Evolutionary conservation across 2,888 invertebrate genomes (phyloP).

Genomic region (Tyria jacobaeae): DNA sequence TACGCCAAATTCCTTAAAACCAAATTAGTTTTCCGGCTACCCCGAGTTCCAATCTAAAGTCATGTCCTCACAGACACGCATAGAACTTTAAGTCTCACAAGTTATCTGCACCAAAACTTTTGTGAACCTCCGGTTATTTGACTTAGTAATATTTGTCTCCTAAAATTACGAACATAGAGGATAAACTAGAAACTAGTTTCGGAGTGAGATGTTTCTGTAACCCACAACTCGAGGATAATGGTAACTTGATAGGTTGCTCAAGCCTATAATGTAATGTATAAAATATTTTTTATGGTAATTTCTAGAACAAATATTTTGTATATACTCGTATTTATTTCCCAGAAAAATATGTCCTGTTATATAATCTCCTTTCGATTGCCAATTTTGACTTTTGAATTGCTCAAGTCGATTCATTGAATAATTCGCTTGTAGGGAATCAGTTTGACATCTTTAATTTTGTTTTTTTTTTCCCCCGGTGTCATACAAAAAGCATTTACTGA

Average conservation of each 20-base stretch:
- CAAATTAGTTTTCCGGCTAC: not conserved
- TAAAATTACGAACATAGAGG: conserved; percentile 33
- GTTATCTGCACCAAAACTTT: conserved; percentile 33
- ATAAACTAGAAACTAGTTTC: conserved; percentile 41
- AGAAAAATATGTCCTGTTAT: too few species aligned
- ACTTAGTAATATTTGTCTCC: conserved; percentile 46
- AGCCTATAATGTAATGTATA: too few species aligned
- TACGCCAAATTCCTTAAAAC: conserved; percentile 1
- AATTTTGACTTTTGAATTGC: too few species aligned
- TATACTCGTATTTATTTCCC: too few species aligned
- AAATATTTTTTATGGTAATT: too few species aligned
- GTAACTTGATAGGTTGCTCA: not conserved
- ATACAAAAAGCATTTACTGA: too few species aligned
- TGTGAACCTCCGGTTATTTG: conserved; percentile 31
- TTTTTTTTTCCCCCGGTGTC: too few species aligned
- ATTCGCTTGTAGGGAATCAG: too few species aligned
- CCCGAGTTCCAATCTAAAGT: conserved; percentile 17
- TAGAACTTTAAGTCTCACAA: conserved; percentile 37
- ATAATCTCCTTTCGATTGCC: too few species aligned
- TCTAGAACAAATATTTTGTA: too few species aligned
- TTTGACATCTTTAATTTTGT: too few species aligned
- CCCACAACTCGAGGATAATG: conserved; percentile 8
- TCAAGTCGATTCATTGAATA: too few species aligned
- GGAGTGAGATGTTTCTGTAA: conserved; percentile 33
- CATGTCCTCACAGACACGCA: conserved; percentile 20